Conservation (phyloP, 1,140 invertebrate species). For the Drosophila pseudoananassae region DNA sequence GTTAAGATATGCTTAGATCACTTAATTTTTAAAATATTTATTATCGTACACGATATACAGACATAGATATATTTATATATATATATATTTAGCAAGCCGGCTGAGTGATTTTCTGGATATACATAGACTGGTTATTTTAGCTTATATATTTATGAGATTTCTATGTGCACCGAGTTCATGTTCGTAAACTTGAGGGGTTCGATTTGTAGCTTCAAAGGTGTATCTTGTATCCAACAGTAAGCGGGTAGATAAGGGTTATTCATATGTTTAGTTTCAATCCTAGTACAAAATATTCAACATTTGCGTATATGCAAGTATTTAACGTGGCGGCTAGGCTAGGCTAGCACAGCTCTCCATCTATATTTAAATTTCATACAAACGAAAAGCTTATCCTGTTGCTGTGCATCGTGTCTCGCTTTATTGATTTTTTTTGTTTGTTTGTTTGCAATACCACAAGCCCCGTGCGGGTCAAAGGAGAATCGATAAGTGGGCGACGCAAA, state of each 20-base stretch:
- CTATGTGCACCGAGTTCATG: conserved; percentile 46
- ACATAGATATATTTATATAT: conserved; percentile 58
- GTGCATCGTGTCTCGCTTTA: conserved; percentile 40
- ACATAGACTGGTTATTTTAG: conserved; percentile 63
- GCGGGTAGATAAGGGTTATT: conserved; percentile 55
- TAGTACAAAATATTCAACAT: conserved; percentile 77
- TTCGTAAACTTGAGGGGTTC: conserved; percentile 30
- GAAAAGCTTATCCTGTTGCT: conserved; percentile 37
- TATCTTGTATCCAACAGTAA: conserved; percentile 53
- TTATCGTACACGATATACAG: conserved; percentile 78
- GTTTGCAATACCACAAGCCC: conserved; percentile 20
- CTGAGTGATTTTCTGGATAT: conserved; percentile 71
- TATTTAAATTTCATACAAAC: conserved; percentile 43
- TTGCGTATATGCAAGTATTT: conserved; percentile 47
- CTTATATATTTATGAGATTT: conserved; percentile 73
- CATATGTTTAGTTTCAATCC: conserved; percentile 67
- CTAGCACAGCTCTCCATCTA: conserved; percentile 10
- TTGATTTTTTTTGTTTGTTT: conserved; percentile 25
- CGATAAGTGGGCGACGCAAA: conserved; percentile 22
- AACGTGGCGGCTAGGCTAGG: conserved; percentile 26
- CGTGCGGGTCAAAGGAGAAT: conserved; percentile 15
- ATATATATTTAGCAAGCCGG: conserved; percentile 63
- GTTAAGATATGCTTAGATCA: not conserved
- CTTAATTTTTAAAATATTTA: conserved; percentile 75
- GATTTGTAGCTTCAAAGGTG: conserved; percentile 36